Base-by-base conservation (phyloP, 2,113 vertebrate genomes). In the Poicephalus meyeri region DNA sequence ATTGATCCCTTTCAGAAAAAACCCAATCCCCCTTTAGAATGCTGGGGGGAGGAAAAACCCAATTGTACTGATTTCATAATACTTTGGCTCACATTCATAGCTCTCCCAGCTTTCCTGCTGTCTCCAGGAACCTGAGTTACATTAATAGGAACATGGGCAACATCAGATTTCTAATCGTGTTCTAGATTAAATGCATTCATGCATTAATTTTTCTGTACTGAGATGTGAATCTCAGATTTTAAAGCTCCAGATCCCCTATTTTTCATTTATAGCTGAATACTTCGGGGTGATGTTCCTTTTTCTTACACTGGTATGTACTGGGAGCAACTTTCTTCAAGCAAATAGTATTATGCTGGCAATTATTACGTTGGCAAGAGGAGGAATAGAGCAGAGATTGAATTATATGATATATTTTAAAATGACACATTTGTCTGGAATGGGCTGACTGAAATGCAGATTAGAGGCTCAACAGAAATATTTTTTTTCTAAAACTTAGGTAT, bases 1-100 rank as follows among this genome's bases (percentile, higher is more conserved):
- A 96, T 82, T 95, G 66, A 87, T 97, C 17, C 53, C 49, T 91
- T 89, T 90, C 39, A 65, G 64, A 16, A 31, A 68, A 79, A 41
- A 11, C 28, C 31, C 60, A 20, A 8, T 37, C 13, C 8, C 11
- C 64, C 24, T 71, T 95, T 60, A 44, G 33, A 92, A 69, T 71
- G 29, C 16, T 71, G 35, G n/a, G 19, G 19, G 41, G 19, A 79
- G 41, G 28, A 76, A 86, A 88, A 89, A 56, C 16, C 1, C 41
- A 78, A 5, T 56, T 61, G 50, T 74, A 39, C 33, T 25, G 20
- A 64, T 91, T 95, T 86, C 21, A 23, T 66, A 71, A 33, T 56
- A 26, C 23, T 60, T 69, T 69, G 41, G 84, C 61, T 93, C 28
- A 6, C 44, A 10, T 64, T 86, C 21, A 11, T 26, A 72, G 56